phyloP scores from a whole-genome alignment of 2,797 vertebrate genomes.

The Intellagama lesueurii region DNA sequence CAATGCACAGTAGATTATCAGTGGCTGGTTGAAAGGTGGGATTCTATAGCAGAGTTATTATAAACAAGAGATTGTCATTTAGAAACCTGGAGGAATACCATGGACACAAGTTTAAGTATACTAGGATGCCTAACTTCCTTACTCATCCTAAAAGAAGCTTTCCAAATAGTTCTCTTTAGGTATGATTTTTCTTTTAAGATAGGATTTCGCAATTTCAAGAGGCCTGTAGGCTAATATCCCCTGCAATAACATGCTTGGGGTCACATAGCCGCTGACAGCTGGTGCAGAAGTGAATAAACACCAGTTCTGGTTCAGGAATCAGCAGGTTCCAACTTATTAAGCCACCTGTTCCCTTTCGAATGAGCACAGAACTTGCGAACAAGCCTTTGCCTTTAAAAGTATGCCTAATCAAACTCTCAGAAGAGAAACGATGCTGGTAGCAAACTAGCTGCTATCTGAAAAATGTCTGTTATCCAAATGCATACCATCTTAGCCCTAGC shows the following conservation, averaged over 20 bases:
- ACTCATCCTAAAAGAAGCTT: background rate
- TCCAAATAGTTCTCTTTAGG: background rate
- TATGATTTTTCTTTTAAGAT: background rate
- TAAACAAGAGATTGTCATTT: background rate
- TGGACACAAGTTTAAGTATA: background rate
- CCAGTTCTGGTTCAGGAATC: background rate
- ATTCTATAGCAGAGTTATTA: background rate
- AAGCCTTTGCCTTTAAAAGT: constrained; percentile 9
- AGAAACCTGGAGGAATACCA: background rate
- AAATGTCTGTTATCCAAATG: constrained; percentile 1
- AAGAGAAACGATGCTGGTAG: background rate
- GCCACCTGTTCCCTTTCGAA: background rate
- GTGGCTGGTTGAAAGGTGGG: background rate
- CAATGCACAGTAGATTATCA: background rate
- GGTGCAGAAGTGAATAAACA: background rate
- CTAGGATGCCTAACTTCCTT: background rate
- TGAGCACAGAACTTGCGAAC: background rate
- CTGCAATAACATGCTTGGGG: background rate
- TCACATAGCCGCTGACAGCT: background rate
- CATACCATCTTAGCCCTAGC: background rate
- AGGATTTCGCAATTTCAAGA: background rate
- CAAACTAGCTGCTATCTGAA: background rate
- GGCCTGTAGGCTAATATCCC: background rate
- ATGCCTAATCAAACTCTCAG: background rate
- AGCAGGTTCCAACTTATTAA: background rate